A percentile compares a stretch with the other conserved stretches of the same genome.
phyloP scores from a whole-genome alignment of 2,113 vertebrate species.

The Bagarius yarrelli region DNA sequence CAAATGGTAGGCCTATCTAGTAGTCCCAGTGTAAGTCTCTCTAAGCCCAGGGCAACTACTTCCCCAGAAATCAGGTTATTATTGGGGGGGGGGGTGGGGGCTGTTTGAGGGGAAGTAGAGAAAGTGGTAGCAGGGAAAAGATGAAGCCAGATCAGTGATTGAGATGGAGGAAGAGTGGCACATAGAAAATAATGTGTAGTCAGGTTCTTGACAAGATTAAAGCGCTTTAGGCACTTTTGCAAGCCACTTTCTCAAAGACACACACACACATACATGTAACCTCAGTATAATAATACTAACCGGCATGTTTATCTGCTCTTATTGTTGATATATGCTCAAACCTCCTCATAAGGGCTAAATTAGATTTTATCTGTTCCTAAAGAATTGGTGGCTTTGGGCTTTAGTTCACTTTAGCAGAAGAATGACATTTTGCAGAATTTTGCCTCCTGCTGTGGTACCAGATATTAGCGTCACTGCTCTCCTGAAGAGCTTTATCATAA shows the following conservation, averaged over 20 bases:
- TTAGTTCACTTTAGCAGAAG: conserved; percentile 63
- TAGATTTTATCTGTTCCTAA: conserved; percentile 56
- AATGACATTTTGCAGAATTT: conserved; percentile 56
- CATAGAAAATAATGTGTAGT: not conserved
- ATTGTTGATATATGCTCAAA: conserved; percentile 60
- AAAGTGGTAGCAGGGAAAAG: not conserved
- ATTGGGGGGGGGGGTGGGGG: not conserved
- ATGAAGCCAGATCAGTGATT: not conserved
- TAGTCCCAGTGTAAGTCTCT: conserved; percentile 60
- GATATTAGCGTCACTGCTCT: conserved; percentile 68
- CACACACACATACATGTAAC: not conserved
- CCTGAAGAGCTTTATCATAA: conserved; percentile 66
- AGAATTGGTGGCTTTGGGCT: conserved; percentile 26
- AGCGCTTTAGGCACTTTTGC: conserved; percentile 22
- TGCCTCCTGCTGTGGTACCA: conserved; percentile 59
- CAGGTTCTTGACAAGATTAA: conserved; percentile 15
- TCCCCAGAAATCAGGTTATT: conserved; percentile 58
- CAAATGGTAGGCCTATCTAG: conserved; percentile 58
- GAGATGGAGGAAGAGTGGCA: not conserved
- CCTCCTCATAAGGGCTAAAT: conserved; percentile 57
- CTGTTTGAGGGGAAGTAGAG: not conserved
- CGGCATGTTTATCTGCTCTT: conserved; percentile 47
- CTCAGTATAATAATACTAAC: conserved; percentile 38
- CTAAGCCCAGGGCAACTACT: conserved; percentile 58
- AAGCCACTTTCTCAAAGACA: conserved; percentile 28